Base-by-base conservation (phyloP, 2,888 invertebrate genomes). In the Tipula vernalis region DNA sequence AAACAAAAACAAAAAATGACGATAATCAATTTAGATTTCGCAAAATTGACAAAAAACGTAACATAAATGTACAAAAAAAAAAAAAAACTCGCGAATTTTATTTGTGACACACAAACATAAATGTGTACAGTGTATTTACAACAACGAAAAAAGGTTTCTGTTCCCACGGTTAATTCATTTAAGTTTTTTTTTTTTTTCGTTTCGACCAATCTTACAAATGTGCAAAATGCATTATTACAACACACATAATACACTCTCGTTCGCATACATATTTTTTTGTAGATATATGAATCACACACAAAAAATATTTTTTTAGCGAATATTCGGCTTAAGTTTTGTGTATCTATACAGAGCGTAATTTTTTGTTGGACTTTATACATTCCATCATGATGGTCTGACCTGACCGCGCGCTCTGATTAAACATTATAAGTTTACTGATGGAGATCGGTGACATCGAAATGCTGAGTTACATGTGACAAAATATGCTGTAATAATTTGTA, bases 21-120 rank as follows among this genome's bases (percentile, higher is more conserved):
- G 71, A 71, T 71, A 71, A 71, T 71, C 71, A 71, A 71, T 71
- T 71, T 71, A 71, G 71, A 71, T 71, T 71, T 71, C 71, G 71
- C 71, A 71, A 71, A 71, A 71, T 71, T 71, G 71, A 71, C 71
- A 71, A 71, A 71, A 71, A 71, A 71, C 71, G 71, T 71, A 71
- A 71, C 71, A 71, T 71, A 71, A 71, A 71, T 28, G 71, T 2
- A 39, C 42, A 44, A 44, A 44, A 5, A n/a, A 51, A 57, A 15
- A 71, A 71, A 71, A 18, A 8, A 71, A 28, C 3, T 28, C 71
- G 71, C 71, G 71, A 71, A 71, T 71, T 71, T 71, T 51, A 18
- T 57, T 71, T 71, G 71, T 71, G 71, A 71, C 71, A 71, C 71
- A 71, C 28, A 71, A 71, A 71, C 71, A 71, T 71, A 71, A 71